Evolutionary conservation across 1,140 invertebrate genomes (phyloP).

Genomic region (Piezodorus guildinii): DNA sequence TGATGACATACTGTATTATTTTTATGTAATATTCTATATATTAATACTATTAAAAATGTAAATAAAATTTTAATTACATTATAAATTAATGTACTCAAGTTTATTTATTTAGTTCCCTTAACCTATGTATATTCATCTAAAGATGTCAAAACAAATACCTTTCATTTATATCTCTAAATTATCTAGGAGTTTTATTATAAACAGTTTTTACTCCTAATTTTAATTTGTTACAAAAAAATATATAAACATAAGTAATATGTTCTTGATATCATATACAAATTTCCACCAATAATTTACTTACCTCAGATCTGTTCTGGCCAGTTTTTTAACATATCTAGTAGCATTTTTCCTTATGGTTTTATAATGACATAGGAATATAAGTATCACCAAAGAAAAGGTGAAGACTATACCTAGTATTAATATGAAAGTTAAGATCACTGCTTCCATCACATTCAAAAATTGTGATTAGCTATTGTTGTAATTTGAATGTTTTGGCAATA

Average conservation of each 20-base stretch:
- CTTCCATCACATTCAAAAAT: neutral
- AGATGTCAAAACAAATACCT: neutral
- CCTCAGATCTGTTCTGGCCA: slow-evolving; percentile 6
- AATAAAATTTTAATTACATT: too few relatives aligned
- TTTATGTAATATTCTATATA: too few relatives aligned
- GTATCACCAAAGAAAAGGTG: neutral
- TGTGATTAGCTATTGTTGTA: too few relatives aligned
- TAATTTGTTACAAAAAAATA: neutral
- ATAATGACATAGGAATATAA: neutral
- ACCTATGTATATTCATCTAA: neutral
- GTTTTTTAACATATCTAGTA: slow-evolving; percentile 5
- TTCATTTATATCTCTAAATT: neutral
- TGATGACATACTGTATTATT: too few relatives aligned
- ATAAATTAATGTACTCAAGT: too few relatives aligned
- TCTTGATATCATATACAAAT: too few relatives aligned
- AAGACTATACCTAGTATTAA: neutral
- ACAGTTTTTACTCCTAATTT: neutral
- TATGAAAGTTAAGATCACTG: neutral
- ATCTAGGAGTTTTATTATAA: neutral
- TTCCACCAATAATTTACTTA: too few relatives aligned
- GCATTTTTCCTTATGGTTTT: slow-evolving; percentile 10
- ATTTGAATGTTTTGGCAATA: too few relatives aligned
- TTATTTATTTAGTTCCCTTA: neutral
- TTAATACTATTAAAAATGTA: too few relatives aligned
- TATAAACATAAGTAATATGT: neutral